Evolutionary conservation across 2,797 vertebrate species (phyloP).

Genomic region (Thripadectes ignobilis): DNA sequence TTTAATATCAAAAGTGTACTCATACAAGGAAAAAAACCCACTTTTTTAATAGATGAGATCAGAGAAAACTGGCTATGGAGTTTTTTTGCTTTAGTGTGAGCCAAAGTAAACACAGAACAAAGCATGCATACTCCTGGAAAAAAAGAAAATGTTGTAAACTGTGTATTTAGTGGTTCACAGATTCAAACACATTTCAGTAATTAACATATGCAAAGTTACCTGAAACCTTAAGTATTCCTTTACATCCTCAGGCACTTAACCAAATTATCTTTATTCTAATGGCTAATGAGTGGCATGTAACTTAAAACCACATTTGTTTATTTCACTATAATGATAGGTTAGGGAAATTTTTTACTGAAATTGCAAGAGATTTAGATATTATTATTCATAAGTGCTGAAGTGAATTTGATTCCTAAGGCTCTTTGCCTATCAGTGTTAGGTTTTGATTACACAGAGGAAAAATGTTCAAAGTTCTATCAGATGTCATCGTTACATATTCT

Average conservation of each 20-base stretch:
- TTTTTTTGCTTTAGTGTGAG: neutral
- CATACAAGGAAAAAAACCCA: fast-evolving
- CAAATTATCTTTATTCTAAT: neutral
- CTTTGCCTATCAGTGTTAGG: neutral
- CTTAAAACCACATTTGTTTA: neutral
- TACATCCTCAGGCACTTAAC: neutral
- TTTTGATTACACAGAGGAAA: neutral
- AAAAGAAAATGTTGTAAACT: neutral
- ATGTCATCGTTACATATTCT: neutral
- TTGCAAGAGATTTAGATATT: neutral
- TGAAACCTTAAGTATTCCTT: neutral
- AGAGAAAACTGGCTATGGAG: neutral
- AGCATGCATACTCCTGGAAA: neutral
- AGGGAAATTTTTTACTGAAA: neutral
- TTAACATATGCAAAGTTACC: neutral
- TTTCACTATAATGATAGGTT: neutral
- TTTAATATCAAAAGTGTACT: neutral
- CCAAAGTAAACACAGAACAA: constrained; percentile 10
- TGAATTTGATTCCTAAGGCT: neutral
- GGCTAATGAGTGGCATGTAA: neutral
- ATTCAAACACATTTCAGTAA: neutral
- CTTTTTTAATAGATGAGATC: neutral
- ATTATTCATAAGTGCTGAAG: neutral
- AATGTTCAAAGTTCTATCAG: neutral
- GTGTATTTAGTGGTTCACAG: neutral